Percentiles rank a stretch among this genome's conserved stretches.
Conservation (phyloP, 2,113 vertebrate genomes). For the Cynopterus brachyotis region DNA sequence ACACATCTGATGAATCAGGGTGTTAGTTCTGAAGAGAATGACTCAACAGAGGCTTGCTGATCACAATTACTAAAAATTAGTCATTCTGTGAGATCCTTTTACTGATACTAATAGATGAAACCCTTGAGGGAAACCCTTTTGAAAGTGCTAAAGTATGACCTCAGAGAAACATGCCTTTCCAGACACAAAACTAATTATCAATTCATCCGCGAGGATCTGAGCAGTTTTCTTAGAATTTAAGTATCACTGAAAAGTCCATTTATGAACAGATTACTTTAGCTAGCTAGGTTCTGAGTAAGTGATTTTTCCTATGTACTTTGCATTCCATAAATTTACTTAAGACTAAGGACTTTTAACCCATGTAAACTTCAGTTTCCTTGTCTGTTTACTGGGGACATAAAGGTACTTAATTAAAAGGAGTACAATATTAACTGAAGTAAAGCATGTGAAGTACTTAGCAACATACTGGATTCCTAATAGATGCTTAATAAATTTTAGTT, state of each 20-base stretch:
- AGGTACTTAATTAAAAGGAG: neutral
- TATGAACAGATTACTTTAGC: neutral
- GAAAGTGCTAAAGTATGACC: neutral
- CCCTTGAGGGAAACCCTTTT: conserved; percentile 34
- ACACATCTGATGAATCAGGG: conserved; percentile 55
- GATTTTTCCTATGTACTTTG: neutral
- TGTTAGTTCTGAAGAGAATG: conserved; percentile 64
- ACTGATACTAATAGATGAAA: conserved; percentile 37
- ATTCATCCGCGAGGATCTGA: conserved; percentile 18
- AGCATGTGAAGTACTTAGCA: neutral
- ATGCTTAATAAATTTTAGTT: neutral
- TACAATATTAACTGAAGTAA: neutral
- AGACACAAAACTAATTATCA: conserved; percentile 8
- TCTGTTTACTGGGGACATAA: neutral
- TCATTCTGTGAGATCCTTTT: conserved; percentile 47
- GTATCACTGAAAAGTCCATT: neutral
- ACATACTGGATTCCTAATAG: neutral
- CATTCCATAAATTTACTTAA: neutral
- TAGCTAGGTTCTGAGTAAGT: neutral
- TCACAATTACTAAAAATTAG: conserved; percentile 59
- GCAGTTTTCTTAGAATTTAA: conserved; percentile 41
- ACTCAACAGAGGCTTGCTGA: conserved; percentile 37
- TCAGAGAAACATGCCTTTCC: conserved; percentile 36
- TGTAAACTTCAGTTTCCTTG: neutral
- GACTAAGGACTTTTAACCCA: neutral